phyloP scores from a whole-genome alignment of 2,888 invertebrate genomes.

The Coelinius sp. region DNA sequence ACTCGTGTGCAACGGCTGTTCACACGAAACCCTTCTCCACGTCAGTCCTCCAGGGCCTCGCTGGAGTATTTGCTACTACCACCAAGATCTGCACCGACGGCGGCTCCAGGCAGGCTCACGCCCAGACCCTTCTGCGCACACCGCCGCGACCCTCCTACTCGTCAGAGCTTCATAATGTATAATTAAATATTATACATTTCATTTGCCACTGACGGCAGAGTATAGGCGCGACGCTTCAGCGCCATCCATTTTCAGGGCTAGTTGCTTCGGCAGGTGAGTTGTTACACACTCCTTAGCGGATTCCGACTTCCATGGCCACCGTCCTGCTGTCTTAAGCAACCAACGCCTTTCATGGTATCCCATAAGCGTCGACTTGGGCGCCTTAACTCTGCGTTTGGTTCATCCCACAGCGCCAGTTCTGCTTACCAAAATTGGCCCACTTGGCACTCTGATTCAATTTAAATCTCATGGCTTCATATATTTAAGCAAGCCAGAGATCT shows the following conservation, averaged over 20 bases:
- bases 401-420: slow-evolving; percentile 55
- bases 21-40: no score
- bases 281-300: slow-evolving; percentile 74
- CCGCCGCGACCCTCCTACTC: slow-evolving; percentile 75
- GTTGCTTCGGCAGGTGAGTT: slow-evolving; percentile 78
- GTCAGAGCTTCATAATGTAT: slow-evolving; percentile 74
- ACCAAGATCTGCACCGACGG: slow-evolving; percentile 72
- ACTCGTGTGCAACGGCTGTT: no score
- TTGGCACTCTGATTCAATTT: slow-evolving; percentile 33
- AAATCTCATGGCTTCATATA: no score
- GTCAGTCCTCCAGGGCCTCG: no score
- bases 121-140: slow-evolving; percentile 71
- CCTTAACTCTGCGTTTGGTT: slow-evolving; percentile 62
- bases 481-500: no score
- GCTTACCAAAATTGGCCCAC: slow-evolving; percentile 74
- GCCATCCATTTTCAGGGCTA: slow-evolving; percentile 80
- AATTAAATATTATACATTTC: neutral
- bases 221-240: slow-evolving; percentile 75
- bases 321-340: slow-evolving; percentile 79
- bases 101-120: slow-evolving; percentile 69
- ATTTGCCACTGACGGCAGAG: no score
- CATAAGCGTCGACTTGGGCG: slow-evolving; percentile 69
- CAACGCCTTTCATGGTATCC: slow-evolving; percentile 69
- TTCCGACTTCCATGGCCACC: slow-evolving; percentile 84
- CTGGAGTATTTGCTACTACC: no score